phyloP scores from a whole-genome alignment of 2,797 vertebrate genomes.

The Sebastes trivittatus region DNA sequence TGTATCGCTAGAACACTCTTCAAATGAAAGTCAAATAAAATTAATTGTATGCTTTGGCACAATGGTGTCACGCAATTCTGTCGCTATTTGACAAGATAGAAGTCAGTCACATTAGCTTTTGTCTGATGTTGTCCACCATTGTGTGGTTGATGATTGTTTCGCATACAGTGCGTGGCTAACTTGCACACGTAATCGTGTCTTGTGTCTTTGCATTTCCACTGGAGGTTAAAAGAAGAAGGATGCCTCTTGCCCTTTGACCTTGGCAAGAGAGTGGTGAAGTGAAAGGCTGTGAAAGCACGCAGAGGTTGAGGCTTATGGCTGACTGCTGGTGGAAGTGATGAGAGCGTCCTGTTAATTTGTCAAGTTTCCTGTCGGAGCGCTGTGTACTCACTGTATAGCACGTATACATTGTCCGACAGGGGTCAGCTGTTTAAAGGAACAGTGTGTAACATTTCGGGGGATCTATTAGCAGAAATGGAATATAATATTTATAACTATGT shows the following conservation, averaged over 20 bases:
- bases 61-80: background rate
- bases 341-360: constrained; percentile 32
- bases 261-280: background rate
- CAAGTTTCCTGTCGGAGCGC: constrained; percentile 23
- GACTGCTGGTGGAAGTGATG: constrained; percentile 10
- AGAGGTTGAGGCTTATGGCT: constrained; percentile 6
- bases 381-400: background rate
- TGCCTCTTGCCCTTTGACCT: constrained; percentile 22
- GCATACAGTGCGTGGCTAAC: background rate
- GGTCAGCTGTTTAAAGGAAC: background rate
- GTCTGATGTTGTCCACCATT: background rate
- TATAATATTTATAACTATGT: too few relatives aligned
- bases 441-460: too few relatives aligned
- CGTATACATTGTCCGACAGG: background rate
- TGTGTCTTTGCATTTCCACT: background rate
- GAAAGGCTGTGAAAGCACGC: constrained; percentile 27
- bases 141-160: background rate
- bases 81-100: background rate
- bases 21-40: background rate
- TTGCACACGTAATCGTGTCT: background rate
- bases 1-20: constrained; percentile 1
- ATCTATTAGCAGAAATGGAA: too few relatives aligned
- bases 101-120: background rate
- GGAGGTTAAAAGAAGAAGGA: background rate
- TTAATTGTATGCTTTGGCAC: background rate